These are phyloP conservation scores for Mesembrinibis cayennensis DNA, from an alignment of 2,113 vertebrate species.

Conservation along the genomic window DNA sequence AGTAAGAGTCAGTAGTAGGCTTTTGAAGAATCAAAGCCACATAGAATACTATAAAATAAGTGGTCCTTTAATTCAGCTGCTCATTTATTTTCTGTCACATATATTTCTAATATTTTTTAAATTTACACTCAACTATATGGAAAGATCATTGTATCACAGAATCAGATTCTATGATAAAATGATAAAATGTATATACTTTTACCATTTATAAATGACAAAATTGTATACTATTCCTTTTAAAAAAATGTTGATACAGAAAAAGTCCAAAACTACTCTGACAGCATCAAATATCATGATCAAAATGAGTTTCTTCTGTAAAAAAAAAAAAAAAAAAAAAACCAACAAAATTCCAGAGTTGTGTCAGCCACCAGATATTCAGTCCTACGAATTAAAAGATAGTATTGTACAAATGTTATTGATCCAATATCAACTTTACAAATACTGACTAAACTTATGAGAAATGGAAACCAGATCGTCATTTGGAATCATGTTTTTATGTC, in stretches of 20 bases:
- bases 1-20: background rate
- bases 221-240: background rate
- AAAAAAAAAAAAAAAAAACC: background rate
- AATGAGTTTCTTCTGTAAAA: background rate
- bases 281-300: background rate
- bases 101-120: background rate
- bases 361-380: background rate
- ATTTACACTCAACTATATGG: background rate
- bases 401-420: background rate
- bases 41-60: background rate
- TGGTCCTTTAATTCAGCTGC: background rate
- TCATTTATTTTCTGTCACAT: background rate
- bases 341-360: fast-evolving
- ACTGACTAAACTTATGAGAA: background rate
- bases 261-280: background rate
- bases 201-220: background rate
- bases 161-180: background rate
- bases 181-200: background rate
- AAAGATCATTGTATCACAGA: background rate
- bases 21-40: background rate
- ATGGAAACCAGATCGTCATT: background rate
- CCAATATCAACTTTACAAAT: background rate
- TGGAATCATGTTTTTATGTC: background rate
- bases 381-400: background rate
- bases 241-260: background rate